A percentile compares a stretch with the other conserved stretches of the same genome.
These are phyloP conservation scores for Cantharis lateralis DNA, from an alignment of 2,888 invertebrate species.

Conservation along the genomic window DNA sequence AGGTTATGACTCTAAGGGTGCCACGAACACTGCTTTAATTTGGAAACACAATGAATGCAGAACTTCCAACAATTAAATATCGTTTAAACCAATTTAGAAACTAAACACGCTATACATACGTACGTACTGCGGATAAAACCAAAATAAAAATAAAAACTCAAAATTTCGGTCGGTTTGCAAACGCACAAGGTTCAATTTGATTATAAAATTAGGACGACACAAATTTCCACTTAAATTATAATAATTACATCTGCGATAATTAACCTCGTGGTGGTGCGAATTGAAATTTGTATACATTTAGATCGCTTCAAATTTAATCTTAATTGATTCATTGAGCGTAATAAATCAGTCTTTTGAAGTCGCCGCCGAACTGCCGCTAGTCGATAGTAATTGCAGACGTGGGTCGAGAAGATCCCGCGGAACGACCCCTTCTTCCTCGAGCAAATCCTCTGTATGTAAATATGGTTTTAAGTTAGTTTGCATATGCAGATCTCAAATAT, in stretches of 20 bases:
- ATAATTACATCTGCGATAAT: not conserved
- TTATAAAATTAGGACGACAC: not conserved
- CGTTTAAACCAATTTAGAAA: conserved; percentile 1
- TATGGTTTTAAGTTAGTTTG: conserved; percentile 16
- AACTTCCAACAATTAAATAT: conserved; percentile 14
- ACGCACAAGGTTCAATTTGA: not conserved
- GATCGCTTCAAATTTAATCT: conserved; percentile 44
- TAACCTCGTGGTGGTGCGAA: conserved; percentile 5
- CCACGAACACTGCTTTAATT: conserved; percentile 15
- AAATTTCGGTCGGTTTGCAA: not conserved
- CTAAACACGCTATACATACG: not conserved
- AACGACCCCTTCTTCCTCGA: conserved; percentile 5
- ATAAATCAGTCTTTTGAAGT: conserved; percentile 47
- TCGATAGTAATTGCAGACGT: conserved; percentile 28
- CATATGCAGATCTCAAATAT: conserved; percentile 25
- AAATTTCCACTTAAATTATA: not conserved
- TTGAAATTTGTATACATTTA: conserved; percentile 18
- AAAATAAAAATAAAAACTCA: conserved; percentile 1
- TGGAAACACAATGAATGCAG: conserved; percentile 12
- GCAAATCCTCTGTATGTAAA: conserved; percentile 15
- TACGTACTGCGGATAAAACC: not conserved
- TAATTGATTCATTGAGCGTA: conserved; percentile 45
- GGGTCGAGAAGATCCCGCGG: conserved; percentile 28
- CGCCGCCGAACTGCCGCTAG: conserved; percentile 32
- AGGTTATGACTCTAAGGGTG: conserved; percentile 13